Evolutionary conservation across 2,797 vertebrate genomes (phyloP), one percentile per base, ranked within the genome.

Genomic region (Choloepus didactylus): DNA sequence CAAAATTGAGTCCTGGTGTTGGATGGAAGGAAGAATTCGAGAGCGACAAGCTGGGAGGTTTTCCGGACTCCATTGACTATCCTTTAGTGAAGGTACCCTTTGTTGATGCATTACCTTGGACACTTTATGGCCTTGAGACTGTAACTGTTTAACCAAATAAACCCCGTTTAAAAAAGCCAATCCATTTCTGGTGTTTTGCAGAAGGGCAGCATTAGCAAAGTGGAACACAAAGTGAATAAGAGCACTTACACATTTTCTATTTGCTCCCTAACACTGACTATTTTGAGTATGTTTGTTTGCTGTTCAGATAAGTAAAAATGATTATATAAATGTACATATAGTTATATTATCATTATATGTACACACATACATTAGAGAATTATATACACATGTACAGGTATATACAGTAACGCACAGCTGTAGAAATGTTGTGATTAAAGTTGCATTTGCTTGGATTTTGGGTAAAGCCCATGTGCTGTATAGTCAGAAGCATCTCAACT

Each of bases 251-350:
- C 46, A 80, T 84, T 69, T 84, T 72, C 11, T 59, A 4, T 85
- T 93, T 35, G 85, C 16, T 81, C 41, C 27, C 19, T 76, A 76
- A 80, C 38, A 59, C 59, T 69, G 83, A 93, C 59, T 73, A 70
- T 84, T 76, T 91, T 73, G 91, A 91, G 21, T 69, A 31, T 75
- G 51, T 31, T 73, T 92, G 46, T 77, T 93, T 73, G 66, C 19
- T 31, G 59, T 0, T 79, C 56, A 91, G 60, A 49, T 80, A 51
- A 93, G 31, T 89, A 92, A 86, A 73, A 82, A n/a, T 83, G 16
- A 77, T 70, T 76, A 56, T 69, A 27, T 81, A 92, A 92, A 75
- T 62, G 54, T 38, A 49, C 35, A 69, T 79, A 73, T 86, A 64
- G 79, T 77, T 38, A 62, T 44, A 49, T 86, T 83, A 21, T 56